Base-by-base conservation (phyloP, 2,113 vertebrate genomes). In the Microtus oregoni region DNA sequence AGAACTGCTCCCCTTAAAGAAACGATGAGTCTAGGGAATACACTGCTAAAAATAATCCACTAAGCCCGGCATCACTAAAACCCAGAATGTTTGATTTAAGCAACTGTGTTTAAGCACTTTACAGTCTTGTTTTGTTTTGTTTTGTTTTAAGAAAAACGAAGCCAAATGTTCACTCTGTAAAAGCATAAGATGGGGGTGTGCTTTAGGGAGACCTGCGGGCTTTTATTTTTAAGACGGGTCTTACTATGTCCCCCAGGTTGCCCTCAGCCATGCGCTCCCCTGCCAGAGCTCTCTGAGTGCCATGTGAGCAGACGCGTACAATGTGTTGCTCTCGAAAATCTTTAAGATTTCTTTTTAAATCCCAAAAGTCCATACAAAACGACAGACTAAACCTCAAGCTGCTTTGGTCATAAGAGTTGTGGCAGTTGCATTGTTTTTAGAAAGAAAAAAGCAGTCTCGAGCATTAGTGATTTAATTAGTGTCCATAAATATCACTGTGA, bases 321-420 rank as follows among this genome's bases (percentile, higher is more conserved):
- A 41, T 38, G n/a, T 41, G 52, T 15, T 41, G n/a, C n/a, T 63
- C n/a, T n/a, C 63, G 20, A 63, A 63, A 83, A 52, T 61, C 44
- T 92, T 88, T 41, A 92, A 47, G 81, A 41, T 17, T 10, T 58
- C 68, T 94, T 92, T 92, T 75, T 14, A 79, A 81, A 91, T 55
- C 17, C 22, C 47, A 89, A 20, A 70, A 70, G 55, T 50, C 17
- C 78, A 2, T 79, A 22, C 50, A 19, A 75, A 7, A 26, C 41
- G 41, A 92, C 47, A 81, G 30, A 89, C 65, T 52, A 19, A 41
- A 89, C 83, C 41, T 61, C 30, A 91, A 6, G 1, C 12, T 19
- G 44, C 14, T 81, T 70, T 81, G 55, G 75, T 86, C 1, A 24
- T 50, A 30, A 86, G 13, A 67, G 4, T 96, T 91, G 44, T 52